Conservation (phyloP, 1,140 invertebrate genomes). For the Hirudo medicinalis region DNA sequence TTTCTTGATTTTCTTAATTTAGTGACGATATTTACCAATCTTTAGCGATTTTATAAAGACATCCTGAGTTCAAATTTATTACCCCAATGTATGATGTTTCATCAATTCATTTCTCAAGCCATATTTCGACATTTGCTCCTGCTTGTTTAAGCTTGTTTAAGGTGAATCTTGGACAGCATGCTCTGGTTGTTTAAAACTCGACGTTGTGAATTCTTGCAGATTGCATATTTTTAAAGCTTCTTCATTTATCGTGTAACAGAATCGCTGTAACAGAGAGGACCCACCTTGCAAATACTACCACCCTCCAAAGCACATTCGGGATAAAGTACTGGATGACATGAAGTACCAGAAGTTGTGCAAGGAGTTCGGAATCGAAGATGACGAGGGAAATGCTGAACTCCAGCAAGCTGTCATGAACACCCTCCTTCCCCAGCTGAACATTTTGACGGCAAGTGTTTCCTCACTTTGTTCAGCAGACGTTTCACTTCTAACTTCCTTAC, state of each 20-base stretch:
- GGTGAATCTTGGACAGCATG: too few relatives aligned
- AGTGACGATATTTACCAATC: too few relatives aligned
- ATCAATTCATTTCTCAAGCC: not conserved
- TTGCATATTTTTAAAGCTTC: too few relatives aligned
- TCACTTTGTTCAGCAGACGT: not conserved
- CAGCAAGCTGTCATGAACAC: not conserved
- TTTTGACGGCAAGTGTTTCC: not conserved
- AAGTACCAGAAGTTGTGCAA: not conserved
- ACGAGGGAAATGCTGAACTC: not conserved
- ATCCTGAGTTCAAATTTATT: not conserved
- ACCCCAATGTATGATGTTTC: not conserved
- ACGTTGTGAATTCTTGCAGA: too few relatives aligned
- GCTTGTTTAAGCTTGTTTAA: too few relatives aligned
- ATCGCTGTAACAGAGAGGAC: conserved; percentile 3
- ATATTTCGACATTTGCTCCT: not conserved
- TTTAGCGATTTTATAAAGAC: not conserved
- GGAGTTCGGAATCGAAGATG: not conserved
- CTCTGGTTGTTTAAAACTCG: too few relatives aligned
- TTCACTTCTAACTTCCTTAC: not conserved
- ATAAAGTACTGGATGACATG: not conserved
- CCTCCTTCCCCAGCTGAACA: not conserved
- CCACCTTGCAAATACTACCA: conserved; percentile 1
- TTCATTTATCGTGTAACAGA: not conserved
- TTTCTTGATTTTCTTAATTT: too few relatives aligned
- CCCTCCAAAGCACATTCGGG: not conserved